Conservation (phyloP, 2,888 invertebrate species). For the Tryphoninae sp. region DNA sequence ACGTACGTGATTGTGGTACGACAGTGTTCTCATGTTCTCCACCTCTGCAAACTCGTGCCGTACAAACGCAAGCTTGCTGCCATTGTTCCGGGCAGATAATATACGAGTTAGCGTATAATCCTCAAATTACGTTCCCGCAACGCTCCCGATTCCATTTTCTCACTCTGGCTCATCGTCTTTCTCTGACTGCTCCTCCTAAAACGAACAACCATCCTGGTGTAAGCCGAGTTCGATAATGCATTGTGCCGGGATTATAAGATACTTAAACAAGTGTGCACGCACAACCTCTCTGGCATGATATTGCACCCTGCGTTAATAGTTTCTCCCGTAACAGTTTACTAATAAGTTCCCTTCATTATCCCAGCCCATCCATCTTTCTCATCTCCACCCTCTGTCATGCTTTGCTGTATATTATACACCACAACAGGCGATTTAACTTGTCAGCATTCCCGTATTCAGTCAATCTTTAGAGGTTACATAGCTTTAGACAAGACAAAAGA, state of each 20-base stretch:
- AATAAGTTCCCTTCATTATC: constrained; percentile 67
- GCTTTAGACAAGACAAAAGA: too few relatives aligned
- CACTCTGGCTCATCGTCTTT: constrained; percentile 7
- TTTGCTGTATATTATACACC: not conserved
- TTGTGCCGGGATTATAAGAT: not conserved
- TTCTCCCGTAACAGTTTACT: constrained; percentile 74
- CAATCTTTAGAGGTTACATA: too few relatives aligned
- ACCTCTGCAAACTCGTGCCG: not conserved
- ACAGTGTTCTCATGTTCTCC: constrained; percentile 59
- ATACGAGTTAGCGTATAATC: constrained; percentile 75
- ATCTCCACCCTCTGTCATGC: not conserved
- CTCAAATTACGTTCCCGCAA: constrained; percentile 75
- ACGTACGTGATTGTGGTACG: constrained; percentile 74
- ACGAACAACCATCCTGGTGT: not conserved
- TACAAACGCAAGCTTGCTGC: constrained; percentile 38
- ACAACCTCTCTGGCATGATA: constrained; percentile 21
- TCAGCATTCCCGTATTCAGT: not conserved
- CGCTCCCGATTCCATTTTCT: constrained; percentile 68
- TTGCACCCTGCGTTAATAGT: constrained; percentile 68
- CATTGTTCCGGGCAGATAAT: constrained; percentile 74
- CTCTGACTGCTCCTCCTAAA: constrained; percentile 1
- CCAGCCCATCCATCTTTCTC: not conserved
- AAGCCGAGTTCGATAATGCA: constrained; percentile 6
- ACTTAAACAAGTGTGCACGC: constrained; percentile 1
- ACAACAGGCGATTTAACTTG: not conserved